These are phyloP conservation scores for Pentalonia nigronervosa DNA, from an alignment of 1,140 invertebrate species.

Conservation along the genomic window DNA sequence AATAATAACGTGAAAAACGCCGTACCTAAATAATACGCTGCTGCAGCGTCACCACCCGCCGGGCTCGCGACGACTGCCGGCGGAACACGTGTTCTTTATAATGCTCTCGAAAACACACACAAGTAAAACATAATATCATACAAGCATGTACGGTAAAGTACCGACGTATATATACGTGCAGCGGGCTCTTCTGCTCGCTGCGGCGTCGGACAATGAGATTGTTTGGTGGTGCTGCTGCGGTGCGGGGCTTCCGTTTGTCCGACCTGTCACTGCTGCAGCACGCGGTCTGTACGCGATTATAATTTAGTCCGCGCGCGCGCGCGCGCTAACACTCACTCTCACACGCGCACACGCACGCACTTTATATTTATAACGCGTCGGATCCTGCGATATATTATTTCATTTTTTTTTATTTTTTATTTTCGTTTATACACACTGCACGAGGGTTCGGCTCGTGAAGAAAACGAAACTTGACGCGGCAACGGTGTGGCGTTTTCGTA, in stretches of 20 bases:
- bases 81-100: constrained; percentile 44
- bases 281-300: background rate
- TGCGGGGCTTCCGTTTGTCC: constrained; percentile 21
- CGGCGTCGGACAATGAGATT: constrained; percentile 2
- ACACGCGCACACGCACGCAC: too few relatives aligned
- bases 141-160: background rate
- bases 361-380: background rate
- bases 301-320: background rate
- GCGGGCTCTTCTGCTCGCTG: background rate
- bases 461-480: background rate
- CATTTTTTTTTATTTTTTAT: background rate
- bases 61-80: background rate
- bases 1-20: background rate
- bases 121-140: background rate
- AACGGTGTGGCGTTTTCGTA: background rate
- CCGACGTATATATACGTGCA: background rate
- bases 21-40: background rate
- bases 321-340: too few relatives aligned
- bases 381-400: background rate
- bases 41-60: constrained; percentile 16
- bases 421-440: background rate
- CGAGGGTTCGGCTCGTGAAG: background rate
- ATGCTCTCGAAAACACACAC: background rate
- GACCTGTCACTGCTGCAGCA: background rate
- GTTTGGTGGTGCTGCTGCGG: background rate